Conservation (phyloP, 2,113 vertebrate species). For the Motacilla tschutschensis region DNA sequence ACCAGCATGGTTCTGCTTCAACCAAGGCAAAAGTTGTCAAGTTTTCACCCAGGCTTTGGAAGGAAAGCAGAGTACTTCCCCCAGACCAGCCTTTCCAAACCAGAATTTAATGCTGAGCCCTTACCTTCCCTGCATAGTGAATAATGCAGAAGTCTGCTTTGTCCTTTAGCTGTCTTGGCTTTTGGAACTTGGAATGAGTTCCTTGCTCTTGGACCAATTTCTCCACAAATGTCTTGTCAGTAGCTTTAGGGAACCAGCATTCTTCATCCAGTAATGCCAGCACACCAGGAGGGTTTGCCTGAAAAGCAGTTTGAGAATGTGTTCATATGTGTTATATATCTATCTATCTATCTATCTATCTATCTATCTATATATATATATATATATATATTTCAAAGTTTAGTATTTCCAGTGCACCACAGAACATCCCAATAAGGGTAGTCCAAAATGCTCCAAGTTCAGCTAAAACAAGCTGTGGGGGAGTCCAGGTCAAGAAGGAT, state of each 20-base stretch:
- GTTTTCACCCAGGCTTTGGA: not conserved
- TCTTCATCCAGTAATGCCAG: conserved; percentile 95
- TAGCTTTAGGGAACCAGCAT: conserved; percentile 98
- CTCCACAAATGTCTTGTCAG: conserved; percentile 95
- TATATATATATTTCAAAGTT: not conserved
- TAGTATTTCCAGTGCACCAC: not conserved
- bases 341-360: too few species aligned
- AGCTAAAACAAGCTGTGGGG: not conserved
- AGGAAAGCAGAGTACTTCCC: not conserved
- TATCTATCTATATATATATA: too few species aligned
- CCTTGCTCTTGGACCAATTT: conserved; percentile 96
- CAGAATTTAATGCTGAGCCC: not conserved
- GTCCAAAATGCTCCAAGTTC: not conserved
- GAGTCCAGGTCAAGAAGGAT: not conserved
- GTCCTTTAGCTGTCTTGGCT: conserved; percentile 93
- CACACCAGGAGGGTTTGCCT: conserved; percentile 95
- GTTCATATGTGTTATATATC: not conserved
- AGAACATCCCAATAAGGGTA: not conserved
- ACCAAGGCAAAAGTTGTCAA: not conserved
- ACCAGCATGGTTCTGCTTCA: not conserved
- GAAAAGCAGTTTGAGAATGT: not conserved
- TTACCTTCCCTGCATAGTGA: conserved; percentile 95
- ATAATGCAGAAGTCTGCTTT: conserved; percentile 98
- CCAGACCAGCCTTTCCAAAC: not conserved
- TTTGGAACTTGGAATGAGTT: conserved; percentile 95